phyloP scores from a whole-genome alignment of 2,888 invertebrate species.

The Tubulanus polymorphus region DNA sequence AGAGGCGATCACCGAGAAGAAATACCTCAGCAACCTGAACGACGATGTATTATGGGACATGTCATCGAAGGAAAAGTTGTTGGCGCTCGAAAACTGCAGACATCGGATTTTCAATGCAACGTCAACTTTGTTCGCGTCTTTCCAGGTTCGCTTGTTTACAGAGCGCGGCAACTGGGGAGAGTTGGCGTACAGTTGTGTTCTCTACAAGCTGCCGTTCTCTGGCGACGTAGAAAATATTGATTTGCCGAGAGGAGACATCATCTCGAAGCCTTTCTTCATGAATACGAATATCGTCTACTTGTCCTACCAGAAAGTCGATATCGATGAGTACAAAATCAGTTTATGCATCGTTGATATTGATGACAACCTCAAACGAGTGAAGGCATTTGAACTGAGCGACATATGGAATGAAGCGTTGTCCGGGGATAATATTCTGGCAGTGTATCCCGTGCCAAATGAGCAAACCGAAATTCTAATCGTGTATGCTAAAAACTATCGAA shows the following conservation, averaged over 20 bases:
- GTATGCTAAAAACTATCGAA: slow-evolving; percentile 25
- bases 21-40: neutral
- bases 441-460: slow-evolving; percentile 19
- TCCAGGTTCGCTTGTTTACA: neutral
- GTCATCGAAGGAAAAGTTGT: neutral
- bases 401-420: slow-evolving; percentile 22
- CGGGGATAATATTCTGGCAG: slow-evolving; percentile 27
- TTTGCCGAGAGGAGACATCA: slow-evolving; percentile 14
- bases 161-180: neutral
- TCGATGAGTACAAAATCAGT: too few species aligned
- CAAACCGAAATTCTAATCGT: slow-evolving; percentile 22
- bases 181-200: slow-evolving; percentile 1
- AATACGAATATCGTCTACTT: slow-evolving; percentile 11
- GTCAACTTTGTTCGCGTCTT: neutral
- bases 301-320: neutral
- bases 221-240: slow-evolving; percentile 5
- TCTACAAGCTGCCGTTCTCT: neutral
- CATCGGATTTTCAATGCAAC: neutral
- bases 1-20: neutral
- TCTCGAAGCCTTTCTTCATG: slow-evolving; percentile 12
- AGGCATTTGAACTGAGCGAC: slow-evolving; percentile 15
- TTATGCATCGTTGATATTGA: slow-evolving; percentile 14
- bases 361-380: slow-evolving; percentile 11
- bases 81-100: neutral
- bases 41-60: slow-evolving; percentile 3